These are phyloP conservation scores for Calephelis virginiensis DNA, from an alignment of 1,140 invertebrate genomes.

Conservation along the genomic window DNA sequence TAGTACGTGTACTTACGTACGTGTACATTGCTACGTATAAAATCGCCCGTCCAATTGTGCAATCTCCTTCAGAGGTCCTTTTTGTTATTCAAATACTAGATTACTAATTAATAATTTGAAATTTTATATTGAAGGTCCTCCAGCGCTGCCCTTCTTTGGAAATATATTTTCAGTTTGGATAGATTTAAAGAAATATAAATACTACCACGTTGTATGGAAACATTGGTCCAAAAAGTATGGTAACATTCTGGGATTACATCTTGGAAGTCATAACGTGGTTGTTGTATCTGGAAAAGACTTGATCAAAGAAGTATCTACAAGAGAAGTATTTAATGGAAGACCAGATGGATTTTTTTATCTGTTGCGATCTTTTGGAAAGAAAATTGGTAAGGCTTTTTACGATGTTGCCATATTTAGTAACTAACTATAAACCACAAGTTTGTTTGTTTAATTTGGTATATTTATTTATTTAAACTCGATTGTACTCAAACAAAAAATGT, in stretches of 20 bases:
- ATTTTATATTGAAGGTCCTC: constrained; percentile 53
- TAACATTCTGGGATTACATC: constrained; percentile 81
- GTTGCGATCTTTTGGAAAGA: constrained; percentile 81
- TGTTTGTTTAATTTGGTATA: too few relatives aligned
- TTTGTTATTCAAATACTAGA: too few relatives aligned
- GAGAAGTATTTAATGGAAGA: constrained; percentile 84
- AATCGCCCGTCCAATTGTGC: too few relatives aligned
- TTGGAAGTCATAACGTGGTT: constrained; percentile 81
- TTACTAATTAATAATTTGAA: not conserved
- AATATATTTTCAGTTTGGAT: constrained; percentile 54
- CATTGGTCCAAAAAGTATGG: constrained; percentile 78
- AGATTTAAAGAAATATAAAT: constrained; percentile 46
- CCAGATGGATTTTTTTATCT: constrained; percentile 85
- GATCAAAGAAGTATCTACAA: constrained; percentile 80
- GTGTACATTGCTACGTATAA: too few relatives aligned
- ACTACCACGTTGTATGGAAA: constrained; percentile 57
- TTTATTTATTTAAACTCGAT: too few relatives aligned
- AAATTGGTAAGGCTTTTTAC: constrained; percentile 77
- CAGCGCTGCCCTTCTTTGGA: constrained; percentile 49
- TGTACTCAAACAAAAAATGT: too few relatives aligned
- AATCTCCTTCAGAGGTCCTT: too few relatives aligned
- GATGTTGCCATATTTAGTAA: not conserved
- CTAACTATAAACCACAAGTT: too few relatives aligned
- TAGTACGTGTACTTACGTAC: too few relatives aligned
- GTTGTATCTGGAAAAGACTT: constrained; percentile 81